Evolutionary conservation across 2,888 invertebrate species (phyloP).

Genomic region (Latrodectus hesperus): DNA sequence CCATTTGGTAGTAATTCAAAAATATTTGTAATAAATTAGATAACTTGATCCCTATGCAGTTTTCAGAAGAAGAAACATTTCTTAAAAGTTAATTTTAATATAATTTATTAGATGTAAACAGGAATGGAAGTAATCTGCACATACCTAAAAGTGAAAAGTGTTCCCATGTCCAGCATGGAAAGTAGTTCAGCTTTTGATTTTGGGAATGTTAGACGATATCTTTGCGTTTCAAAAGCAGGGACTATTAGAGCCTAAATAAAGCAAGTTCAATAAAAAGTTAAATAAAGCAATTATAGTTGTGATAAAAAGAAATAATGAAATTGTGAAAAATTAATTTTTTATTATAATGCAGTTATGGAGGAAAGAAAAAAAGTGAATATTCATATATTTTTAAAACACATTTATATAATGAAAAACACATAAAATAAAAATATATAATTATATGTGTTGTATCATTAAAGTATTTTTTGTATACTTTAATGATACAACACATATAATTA

Average conservation of each 20-base stretch:
- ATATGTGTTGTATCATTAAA: neutral
- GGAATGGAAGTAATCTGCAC: neutral
- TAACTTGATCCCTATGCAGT: neutral
- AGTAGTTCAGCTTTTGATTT: slow-evolving; percentile 85
- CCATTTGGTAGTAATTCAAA: neutral
- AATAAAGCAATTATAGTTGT: no score
- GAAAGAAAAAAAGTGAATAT: no score
- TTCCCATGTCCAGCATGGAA: slow-evolving; percentile 82
- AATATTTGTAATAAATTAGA: neutral
- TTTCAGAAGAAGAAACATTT: neutral
- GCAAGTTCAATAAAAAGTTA: neutral
- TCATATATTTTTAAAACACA: neutral
- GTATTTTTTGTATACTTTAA: no score
- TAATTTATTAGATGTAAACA: no score
- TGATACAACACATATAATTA: neutral
- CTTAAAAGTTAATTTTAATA: no score
- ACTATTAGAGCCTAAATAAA: slow-evolving; percentile 82
- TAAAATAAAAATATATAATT: neutral
- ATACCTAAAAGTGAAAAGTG: slow-evolving; percentile 86
- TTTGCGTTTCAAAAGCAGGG: slow-evolving; percentile 92
- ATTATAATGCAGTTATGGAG: no score
- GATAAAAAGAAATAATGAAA: no score
- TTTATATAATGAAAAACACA: neutral
- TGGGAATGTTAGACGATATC: slow-evolving; percentile 87
- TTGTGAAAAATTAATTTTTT: no score